A percentile compares a stretch with the other conserved stretches of the same genome.
phyloP scores from a whole-genome alignment of 2,888 invertebrate genomes.

The Leptopilina syphax region DNA sequence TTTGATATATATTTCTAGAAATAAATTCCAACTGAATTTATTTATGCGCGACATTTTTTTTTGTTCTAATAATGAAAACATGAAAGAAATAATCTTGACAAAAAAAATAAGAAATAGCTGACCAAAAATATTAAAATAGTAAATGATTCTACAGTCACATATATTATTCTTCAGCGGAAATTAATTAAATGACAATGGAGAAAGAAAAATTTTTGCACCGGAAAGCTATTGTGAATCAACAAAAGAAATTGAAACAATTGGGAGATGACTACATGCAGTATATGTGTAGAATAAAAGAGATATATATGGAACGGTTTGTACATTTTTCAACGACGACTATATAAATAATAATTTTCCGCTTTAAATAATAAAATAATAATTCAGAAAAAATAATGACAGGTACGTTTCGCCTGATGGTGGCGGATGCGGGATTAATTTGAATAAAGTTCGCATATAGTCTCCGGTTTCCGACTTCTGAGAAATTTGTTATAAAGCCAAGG shows the following conservation, averaged over 20 bases:
- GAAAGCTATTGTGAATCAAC: slow-evolving; percentile 24
- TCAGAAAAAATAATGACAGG: slow-evolving; percentile 7
- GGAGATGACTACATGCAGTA: not conserved
- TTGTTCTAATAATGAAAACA: not conserved
- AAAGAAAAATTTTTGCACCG: not conserved
- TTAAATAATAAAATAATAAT: slow-evolving; percentile 2
- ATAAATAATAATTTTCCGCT: not conserved
- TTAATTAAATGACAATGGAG: slow-evolving; percentile 19
- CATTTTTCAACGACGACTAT: not conserved
- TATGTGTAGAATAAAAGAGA: not conserved
- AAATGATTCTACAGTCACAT: not conserved
- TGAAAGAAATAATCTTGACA: not conserved
- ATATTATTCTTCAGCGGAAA: slow-evolving; percentile 2
- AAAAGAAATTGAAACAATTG: slow-evolving; percentile 23
- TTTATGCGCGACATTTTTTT: not conserved
- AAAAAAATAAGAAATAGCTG: not conserved
- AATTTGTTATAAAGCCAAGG: slow-evolving; percentile 54
- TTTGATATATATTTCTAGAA: not conserved
- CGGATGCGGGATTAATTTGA: slow-evolving; percentile 50
- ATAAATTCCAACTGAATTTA: not conserved
- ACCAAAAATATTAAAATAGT: not conserved
- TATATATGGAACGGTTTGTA: not conserved
- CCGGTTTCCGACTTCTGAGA: slow-evolving; percentile 54
- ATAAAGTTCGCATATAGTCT: slow-evolving; percentile 44
- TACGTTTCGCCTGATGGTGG: not conserved